These are phyloP conservation scores for Dunckerocampus dactyliophorus DNA, from an alignment of 2,113 vertebrate genomes.

Conservation along the genomic window DNA sequence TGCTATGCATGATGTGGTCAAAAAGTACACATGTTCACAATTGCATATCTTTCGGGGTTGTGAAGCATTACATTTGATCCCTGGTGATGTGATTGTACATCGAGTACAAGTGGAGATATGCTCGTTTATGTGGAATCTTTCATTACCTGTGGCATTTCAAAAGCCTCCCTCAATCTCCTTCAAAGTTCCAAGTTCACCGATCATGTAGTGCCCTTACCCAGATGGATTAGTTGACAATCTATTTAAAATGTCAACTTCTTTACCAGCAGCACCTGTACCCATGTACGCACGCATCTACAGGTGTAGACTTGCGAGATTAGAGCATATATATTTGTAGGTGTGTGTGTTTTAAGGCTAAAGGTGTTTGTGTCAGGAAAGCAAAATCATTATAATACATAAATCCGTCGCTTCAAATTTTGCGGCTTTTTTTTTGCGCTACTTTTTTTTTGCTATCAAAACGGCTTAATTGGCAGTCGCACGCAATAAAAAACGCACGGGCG, in stretches of 20 bases:
- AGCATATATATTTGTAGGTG: no score
- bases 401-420: no score
- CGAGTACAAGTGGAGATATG: conserved; percentile 11
- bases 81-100: conserved; percentile 5
- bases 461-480: no score
- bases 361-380: neutral
- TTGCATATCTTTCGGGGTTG: no score
- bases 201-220: conserved; percentile 49
- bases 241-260: conserved; percentile 67
- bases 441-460: no score
- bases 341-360: neutral
- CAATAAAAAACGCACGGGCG: no score
- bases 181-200: conserved; percentile 66
- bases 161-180: conserved; percentile 24
- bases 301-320: conserved; percentile 1
- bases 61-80: conserved; percentile 8
- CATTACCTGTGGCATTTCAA: conserved; percentile 69
- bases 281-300: conserved; percentile 30
- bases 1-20: no score
- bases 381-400: no score
- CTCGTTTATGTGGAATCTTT: conserved; percentile 51
- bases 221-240: conserved; percentile 63
- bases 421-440: no score
- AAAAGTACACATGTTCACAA: no score
- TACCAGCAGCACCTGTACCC: conserved; percentile 43